Base-by-base conservation (phyloP, 2,797 vertebrate species). In the Anisognathus igniventris region DNA sequence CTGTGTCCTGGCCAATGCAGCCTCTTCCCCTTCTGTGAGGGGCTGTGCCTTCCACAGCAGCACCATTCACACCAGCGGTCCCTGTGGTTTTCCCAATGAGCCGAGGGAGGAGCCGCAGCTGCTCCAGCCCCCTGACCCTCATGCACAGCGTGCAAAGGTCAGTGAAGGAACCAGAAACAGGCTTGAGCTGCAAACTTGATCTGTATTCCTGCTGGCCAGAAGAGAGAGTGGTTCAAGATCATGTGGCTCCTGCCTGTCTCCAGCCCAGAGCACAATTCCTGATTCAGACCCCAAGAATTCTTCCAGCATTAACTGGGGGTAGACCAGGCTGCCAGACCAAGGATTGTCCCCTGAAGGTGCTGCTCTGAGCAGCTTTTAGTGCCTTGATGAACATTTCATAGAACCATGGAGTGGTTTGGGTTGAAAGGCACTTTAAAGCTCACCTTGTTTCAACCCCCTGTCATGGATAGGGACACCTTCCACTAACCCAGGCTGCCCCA, bases 1-100 rank as follows among this genome's bases (percentile, higher is more conserved):
- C 76, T 39, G 72, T 27, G 17, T 51, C 30, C 39, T 3, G 71
- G 86, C 68, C 44, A 23, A 4, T 0, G 44, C 76, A 42, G 78
- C 67, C 68, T 65, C 67, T 84, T 53, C 44, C 60, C 77, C 28
- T 72, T 92, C 91, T 27, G 45, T 73, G 91, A 90, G 86, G 78
- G 73, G 57, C 78, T 67, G 56, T 44, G 77, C 56, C 67, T 79
- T 85, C 58, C 70, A 35, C 57, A n/a, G 47, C 47, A 30, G 71
- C 40, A 31, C 56, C 1, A 0, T 18, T 80, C 1, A 13, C 37
- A 73, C 47, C 53, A 14, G 35, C 7, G 47, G 14, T 37, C 45
- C 44, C 47, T 13, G 61, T 13, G 25, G 18, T 64, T 51, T 62
- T 44, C 17, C 42, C 18, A 50, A 17, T 0, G 2, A 82, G 71